Evolutionary conservation across 2,797 vertebrate genomes (phyloP).

Genomic region (Esox masquinongy): DNA sequence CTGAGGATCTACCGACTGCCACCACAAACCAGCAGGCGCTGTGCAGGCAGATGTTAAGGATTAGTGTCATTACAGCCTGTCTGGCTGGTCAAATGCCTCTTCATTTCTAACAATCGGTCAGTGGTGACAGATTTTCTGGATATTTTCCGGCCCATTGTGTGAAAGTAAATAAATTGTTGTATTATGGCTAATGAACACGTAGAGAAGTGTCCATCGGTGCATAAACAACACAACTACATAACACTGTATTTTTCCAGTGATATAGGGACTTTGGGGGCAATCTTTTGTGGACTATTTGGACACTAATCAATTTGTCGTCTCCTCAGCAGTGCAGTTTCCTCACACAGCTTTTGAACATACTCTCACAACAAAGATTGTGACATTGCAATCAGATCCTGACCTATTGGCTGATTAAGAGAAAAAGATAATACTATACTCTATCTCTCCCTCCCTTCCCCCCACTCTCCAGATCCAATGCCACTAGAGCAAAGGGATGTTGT

Average conservation of each 20-base stretch:
- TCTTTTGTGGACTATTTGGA: not conserved
- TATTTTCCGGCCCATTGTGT: not conserved
- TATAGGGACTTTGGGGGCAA: not conserved
- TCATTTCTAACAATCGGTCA: conserved; percentile 13
- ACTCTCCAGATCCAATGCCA: not conserved
- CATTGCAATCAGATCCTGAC: not conserved
- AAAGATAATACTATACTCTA: not conserved
- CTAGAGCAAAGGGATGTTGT: not conserved
- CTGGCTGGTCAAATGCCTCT: conserved; percentile 29
- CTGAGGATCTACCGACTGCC: conserved; percentile 45
- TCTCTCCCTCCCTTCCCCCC: not conserved
- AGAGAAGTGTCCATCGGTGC: not conserved
- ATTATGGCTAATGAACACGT: not conserved
- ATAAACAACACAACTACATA: not conserved
- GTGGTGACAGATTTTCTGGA: not conserved
- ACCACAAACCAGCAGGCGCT: conserved; percentile 57
- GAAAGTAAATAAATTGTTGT: not conserved
- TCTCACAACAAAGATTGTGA: not conserved
- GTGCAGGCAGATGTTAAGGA: conserved; percentile 56
- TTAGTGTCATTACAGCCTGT: conserved; percentile 38
- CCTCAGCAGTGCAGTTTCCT: not conserved
- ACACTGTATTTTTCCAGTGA: not conserved
- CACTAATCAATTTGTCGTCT: conserved; percentile 4
- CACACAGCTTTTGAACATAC: not conserved
- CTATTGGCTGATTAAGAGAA: not conserved